These are phyloP conservation scores for Ctenodactylus gundi DNA, from an alignment of 2,113 vertebrate species.

Conservation along the genomic window DNA sequence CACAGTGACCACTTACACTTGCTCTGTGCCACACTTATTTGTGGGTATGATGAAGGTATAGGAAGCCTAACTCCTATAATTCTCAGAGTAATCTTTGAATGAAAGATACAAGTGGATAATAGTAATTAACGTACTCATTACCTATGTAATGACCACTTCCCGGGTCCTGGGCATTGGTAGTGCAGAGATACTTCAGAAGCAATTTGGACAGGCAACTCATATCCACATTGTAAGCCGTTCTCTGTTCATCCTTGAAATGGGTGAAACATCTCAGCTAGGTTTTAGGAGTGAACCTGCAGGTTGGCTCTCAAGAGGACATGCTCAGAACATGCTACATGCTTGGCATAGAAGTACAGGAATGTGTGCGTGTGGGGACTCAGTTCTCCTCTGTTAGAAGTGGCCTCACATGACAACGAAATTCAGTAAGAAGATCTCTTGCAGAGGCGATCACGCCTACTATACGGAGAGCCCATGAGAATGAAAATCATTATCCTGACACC, in stretches of 20 bases:
- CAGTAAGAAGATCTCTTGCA: neutral
- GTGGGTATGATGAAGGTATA: neutral
- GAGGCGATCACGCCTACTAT: neutral
- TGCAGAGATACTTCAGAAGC: neutral
- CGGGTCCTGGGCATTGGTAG: neutral
- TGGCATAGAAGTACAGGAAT: neutral
- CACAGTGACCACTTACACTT: neutral
- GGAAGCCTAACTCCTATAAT: neutral
- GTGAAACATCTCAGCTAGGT: neutral
- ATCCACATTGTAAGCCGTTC: neutral
- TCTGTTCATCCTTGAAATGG: neutral
- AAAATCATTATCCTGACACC: no score
- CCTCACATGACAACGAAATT: neutral
- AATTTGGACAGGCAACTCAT: neutral
- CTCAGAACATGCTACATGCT: no score
- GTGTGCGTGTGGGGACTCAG: neutral
- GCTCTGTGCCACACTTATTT: neutral
- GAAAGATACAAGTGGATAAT: neutral
- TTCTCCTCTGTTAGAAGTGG: neutral
- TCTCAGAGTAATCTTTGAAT: neutral
- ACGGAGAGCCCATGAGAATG: neutral
- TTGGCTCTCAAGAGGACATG: neutral
- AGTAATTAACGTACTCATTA: neutral
- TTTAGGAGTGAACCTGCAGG: neutral
- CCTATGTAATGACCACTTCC: neutral